phyloP scores from a whole-genome alignment of 2,113 vertebrate species.

The Hyperopisus bebe region DNA sequence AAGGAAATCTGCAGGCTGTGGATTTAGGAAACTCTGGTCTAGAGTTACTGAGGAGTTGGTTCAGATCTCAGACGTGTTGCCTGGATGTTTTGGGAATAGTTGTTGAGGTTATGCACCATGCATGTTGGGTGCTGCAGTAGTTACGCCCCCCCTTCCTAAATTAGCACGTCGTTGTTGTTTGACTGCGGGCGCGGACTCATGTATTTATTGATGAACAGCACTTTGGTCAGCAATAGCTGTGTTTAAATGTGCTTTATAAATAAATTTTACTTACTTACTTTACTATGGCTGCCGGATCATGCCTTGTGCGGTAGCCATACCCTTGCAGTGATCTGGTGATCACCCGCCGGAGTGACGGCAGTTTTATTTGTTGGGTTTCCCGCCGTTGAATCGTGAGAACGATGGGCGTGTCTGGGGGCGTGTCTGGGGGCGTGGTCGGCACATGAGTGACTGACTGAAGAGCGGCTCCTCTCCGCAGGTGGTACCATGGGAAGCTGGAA shows the following conservation, averaged over 20 bases:
- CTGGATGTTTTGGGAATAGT: not conserved
- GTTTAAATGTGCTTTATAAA: no score
- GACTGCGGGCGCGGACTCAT: not conserved
- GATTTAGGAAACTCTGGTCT: not conserved
- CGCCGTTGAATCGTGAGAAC: not conserved
- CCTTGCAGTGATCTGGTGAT: no score
- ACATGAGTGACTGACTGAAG: not conserved
- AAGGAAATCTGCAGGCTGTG: not conserved
- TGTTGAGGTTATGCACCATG: not conserved
- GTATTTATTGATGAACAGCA: no score
- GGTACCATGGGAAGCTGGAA: constrained; percentile 99
- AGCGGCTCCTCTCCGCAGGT: constrained; percentile 57
- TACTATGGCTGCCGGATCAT: not conserved
- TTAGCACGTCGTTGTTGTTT: not conserved
- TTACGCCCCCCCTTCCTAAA: not conserved
- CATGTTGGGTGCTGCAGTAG: no score
- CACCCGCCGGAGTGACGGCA: no score
- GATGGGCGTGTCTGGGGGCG: no score
- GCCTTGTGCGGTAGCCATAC: not conserved
- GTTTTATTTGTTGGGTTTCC: not conserved
- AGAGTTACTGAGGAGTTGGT: not conserved
- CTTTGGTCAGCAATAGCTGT: no score
- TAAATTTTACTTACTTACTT: no score
- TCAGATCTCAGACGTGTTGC: no score
- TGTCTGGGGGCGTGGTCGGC: not conserved